These are phyloP conservation scores for Oopsacas minuta DNA, from an alignment of 37 sponge, comb jelly and placozoan genomes.

Conservation along the genomic window DNA sequence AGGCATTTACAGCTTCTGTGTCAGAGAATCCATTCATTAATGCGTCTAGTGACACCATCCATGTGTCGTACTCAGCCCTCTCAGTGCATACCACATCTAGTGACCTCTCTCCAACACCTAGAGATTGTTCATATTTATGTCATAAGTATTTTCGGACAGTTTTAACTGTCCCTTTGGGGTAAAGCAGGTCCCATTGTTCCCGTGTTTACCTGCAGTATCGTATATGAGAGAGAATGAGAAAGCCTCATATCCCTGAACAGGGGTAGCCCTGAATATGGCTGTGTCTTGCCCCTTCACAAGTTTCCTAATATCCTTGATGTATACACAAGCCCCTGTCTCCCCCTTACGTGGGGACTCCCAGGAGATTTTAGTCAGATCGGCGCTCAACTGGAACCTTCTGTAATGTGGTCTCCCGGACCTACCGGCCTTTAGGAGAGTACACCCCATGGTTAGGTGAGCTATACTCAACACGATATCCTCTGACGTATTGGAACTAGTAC, in stretches of 20 bases:
- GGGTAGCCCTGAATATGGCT: slow-evolving; percentile 51
- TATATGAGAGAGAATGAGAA: slow-evolving; percentile 70
- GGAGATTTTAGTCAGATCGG: slow-evolving; percentile 51
- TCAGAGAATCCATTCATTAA: slow-evolving; percentile 49
- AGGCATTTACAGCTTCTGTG: slow-evolving; percentile 28
- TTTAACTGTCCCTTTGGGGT: not conserved
- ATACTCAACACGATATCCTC: not conserved
- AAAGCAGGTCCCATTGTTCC: not conserved
- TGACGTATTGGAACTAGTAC: not conserved
- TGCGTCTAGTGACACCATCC: slow-evolving; percentile 65
- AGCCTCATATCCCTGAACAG: slow-evolving; percentile 64
- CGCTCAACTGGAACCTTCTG: slow-evolving; percentile 47
- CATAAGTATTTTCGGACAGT: no score
- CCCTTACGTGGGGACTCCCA: slow-evolving; percentile 59
- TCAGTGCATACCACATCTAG: slow-evolving; percentile 76
- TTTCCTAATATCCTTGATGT: slow-evolving; percentile 64
- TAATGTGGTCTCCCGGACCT: slow-evolving; percentile 61
- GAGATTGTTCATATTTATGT: not conserved
- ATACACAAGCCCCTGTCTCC: slow-evolving; percentile 41
- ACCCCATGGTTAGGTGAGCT: slow-evolving; percentile 38
- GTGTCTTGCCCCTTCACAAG: slow-evolving; percentile 58
- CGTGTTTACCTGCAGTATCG: not conserved
- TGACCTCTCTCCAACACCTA: slow-evolving; percentile 27
- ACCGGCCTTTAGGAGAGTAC: slow-evolving; percentile 61
- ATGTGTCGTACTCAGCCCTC: slow-evolving; percentile 53